phyloP scores from a whole-genome alignment of 1,140 invertebrate species.

The Zaprionus vittiger region DNA sequence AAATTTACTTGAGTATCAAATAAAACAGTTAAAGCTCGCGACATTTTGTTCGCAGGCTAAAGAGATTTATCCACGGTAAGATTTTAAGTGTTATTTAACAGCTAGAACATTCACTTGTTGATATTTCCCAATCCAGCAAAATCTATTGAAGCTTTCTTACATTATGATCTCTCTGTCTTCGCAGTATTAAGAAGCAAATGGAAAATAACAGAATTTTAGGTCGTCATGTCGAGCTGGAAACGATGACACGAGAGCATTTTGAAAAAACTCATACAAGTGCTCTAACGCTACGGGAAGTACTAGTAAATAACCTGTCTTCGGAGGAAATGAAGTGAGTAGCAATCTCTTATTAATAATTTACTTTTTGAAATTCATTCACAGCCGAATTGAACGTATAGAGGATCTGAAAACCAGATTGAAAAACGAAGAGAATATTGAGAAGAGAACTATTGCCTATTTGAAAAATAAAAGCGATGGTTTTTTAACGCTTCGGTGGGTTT shows the following conservation, averaged over 20 bases:
- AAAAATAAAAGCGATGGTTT: conserved; percentile 61
- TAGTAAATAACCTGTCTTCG: conserved; percentile 69
- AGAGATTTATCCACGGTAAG: conserved; percentile 73
- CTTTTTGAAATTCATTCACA: conserved; percentile 5
- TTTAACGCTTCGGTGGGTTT: conserved; percentile 56
- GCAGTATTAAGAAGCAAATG: conserved; percentile 68
- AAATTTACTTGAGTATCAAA: not conserved
- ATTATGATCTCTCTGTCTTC: too few relatives aligned
- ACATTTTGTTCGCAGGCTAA: conserved; percentile 65
- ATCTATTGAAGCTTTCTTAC: too few relatives aligned
- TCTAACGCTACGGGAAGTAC: conserved; percentile 48
- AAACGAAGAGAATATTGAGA: conserved; percentile 46
- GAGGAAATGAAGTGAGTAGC: conserved; percentile 64
- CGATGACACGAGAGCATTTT: conserved; percentile 55
- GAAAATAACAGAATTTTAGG: conserved; percentile 65
- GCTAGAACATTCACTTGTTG: too few relatives aligned
- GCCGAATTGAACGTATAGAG: conserved; percentile 63
- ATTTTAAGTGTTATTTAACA: not conserved
- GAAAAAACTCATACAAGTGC: conserved; percentile 67
- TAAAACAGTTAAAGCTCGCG: conserved; percentile 70
- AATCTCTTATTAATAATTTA: not conserved
- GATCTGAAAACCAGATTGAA: conserved; percentile 51
- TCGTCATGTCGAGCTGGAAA: conserved; percentile 59
- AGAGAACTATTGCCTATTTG: conserved; percentile 50
- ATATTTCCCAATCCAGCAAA: too few relatives aligned